Conservation (phyloP, 2,888 invertebrate genomes). For the Noctua janthina region DNA sequence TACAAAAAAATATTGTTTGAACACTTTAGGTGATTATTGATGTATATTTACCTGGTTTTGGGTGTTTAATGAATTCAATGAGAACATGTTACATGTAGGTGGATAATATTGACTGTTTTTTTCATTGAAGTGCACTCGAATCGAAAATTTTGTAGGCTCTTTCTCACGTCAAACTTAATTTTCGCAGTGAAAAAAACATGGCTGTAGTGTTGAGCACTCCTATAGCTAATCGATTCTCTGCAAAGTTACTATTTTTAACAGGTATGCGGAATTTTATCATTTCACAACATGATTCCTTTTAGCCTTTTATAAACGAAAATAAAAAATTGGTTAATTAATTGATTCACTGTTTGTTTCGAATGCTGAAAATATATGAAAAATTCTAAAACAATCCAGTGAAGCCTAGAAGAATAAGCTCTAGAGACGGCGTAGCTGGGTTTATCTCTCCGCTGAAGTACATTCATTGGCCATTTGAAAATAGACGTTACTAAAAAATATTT, state of each 20-base stretch:
- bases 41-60: conserved; percentile 86
- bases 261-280: not conserved
- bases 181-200: conserved; percentile 72
- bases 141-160: conserved; percentile 90
- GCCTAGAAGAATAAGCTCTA: not conserved
- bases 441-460: not conserved
- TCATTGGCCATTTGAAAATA: too few relatives aligned
- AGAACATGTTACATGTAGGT: conserved; percentile 90
- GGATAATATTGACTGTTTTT: conserved; percentile 80
- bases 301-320: accelerated
- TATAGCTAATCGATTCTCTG: not conserved
- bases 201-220: conserved; percentile 75
- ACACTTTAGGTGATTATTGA: not conserved
- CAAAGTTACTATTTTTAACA: conserved; percentile 12
- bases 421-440: not conserved
- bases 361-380: not conserved
- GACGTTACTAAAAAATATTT: too few relatives aligned
- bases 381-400: not conserved
- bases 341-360: not conserved
- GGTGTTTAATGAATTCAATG: conserved; percentile 89
- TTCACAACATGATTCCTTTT: not conserved
- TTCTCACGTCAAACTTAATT: conserved; percentile 87
- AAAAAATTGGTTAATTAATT: not conserved
- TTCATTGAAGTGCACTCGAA: conserved; percentile 87
- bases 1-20: conserved; percentile 20